Base-by-base conservation (phyloP, 30 jellyfish, hydroid and myxozoan genomes). In the Chironex yamaguchii region DNA sequence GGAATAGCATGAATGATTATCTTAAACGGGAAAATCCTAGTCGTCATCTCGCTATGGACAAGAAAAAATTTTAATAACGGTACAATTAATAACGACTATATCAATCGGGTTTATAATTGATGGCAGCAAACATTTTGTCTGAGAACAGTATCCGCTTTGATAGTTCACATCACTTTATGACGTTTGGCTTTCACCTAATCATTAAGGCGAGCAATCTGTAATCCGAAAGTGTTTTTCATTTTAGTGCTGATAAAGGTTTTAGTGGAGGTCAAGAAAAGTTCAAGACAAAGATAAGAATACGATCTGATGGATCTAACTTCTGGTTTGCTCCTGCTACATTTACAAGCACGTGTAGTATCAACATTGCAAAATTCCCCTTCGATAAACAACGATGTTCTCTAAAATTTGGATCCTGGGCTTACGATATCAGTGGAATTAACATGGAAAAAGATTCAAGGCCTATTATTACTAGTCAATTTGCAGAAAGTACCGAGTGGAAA, bases 341-440 rank as follows among this genome's bases (percentile, higher is more conserved):
- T 42, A 88, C 98, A 22, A 88, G 97, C 84, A 87, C 98, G 50
- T 93, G 98, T 67, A 76, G 54, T 32, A 88, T 93, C 81, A 88
- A 87, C 74, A 82, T 93, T 52, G 88, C 96, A n/a, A 79, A 87
- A 42, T 93, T 93, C 82, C 98, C 98, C 0, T 93, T 93, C 36
- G 98, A 93, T 65, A 81, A 78, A 21, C 98, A 93, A 76, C 64
- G 63, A 4, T 93, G 98, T 68, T 11, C 1, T 9, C 36, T 93
- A 89, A 93, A 93, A 51, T 93, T 68, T 62, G 98, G 98, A 0
- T 93, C 98, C 0, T 93, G 98, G 98, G 90, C 97, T 36, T 79
- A 78, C 70, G 97, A 87, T 64, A 80, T 76, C 0, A 58, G 89
- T 0, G 96, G 94, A 4, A 82, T 93, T 29, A 42, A 70, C 67